Base-by-base conservation (phyloP, 2,113 vertebrate genomes). In the Heptranchias perlo region DNA sequence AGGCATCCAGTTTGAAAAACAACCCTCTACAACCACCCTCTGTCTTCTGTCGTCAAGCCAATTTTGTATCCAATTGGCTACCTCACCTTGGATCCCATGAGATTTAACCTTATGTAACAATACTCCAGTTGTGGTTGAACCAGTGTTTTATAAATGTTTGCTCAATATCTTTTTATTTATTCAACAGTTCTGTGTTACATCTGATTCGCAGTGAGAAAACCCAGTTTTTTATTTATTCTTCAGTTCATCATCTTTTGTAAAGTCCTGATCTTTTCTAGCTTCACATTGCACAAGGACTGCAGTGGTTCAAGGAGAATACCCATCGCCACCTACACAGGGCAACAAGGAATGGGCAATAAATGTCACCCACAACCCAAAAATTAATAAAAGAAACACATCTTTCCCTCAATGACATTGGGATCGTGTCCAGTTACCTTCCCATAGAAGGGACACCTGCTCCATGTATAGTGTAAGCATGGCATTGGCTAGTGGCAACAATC, bases 401-500 rank as follows among this genome's bases (percentile, higher is more conserved):
- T 82, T 82, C 49, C 47, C 47, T 49, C 23, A 0, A 7, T 25
- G 16, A 82, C 39, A 73, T 0, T 54, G 13, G 23, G 49, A 54
- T 54, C 54, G 49, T 89, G 23, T 89, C 49, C 6, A 54, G 23
- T 49, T 54, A 18, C 54, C 87, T n/a, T 58, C 31, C 87, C 31
- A 61, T 58, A 35, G 31, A 35, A 92, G n/a, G 54, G 87, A 92
- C 87, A 92, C 52, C 87, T 92, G 87, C 52, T 92, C 87, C 52
- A 61, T 58, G 54, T 18, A 16, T 35, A n/a, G 52, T 35, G 21
- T 23, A n/a, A 5, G 35, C 89, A 93, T n/a, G 35, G n/a, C 58
- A 23, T 93, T 62, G 58, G 61, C 6, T 61, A 62, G 39, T 62
- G 89, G 89, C 89, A 93, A 21, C 58, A 8, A 44, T 92, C 89